These are phyloP conservation scores for Anthopleura sola DNA, from an alignment of 64 coral and sea anemone genomes.

Conservation along the genomic window DNA sequence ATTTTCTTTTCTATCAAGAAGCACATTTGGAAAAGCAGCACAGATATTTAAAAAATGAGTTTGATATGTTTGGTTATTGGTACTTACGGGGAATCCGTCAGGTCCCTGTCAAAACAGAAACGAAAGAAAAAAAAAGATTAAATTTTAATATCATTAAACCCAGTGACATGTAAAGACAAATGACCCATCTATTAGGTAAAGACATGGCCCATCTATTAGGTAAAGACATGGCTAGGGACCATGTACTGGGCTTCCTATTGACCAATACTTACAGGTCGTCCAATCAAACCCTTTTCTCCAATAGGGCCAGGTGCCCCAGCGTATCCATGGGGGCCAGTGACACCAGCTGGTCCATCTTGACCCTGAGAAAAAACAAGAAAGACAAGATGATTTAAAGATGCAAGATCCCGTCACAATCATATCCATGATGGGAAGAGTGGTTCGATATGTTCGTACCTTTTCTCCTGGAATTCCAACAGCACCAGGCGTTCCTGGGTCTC, in stretches of 20 bases:
- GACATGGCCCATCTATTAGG: too few relatives aligned
- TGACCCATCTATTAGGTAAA: too few relatives aligned
- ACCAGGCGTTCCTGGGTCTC: conserved; percentile 47
- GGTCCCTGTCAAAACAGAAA: conserved; percentile 36
- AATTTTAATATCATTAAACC: neutral
- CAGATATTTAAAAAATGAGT: too few relatives aligned
- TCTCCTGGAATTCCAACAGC: conserved; percentile 12
- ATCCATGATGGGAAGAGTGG: neutral
- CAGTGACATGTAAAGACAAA: too few relatives aligned
- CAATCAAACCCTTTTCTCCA: conserved; percentile 32
- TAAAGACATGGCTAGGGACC: too few relatives aligned
- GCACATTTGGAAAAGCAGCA: neutral
- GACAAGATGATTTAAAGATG: neutral
- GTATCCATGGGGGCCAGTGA: conserved; percentile 23
- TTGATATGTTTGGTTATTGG: neutral
- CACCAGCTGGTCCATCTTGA: conserved; percentile 15
- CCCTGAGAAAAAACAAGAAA: neutral
- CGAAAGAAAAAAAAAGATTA: neutral
- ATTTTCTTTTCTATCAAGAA: too few relatives aligned
- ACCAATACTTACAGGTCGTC: conserved; percentile 40
- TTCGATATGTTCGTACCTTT: neutral
- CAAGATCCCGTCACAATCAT: too few relatives aligned
- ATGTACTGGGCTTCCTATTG: neutral
- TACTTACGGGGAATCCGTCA: conserved; percentile 52
- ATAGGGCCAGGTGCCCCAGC: conserved; percentile 12